These are phyloP conservation scores for Rhipidura dahli DNA, from an alignment of 2,113 vertebrate species.

Conservation along the genomic window DNA sequence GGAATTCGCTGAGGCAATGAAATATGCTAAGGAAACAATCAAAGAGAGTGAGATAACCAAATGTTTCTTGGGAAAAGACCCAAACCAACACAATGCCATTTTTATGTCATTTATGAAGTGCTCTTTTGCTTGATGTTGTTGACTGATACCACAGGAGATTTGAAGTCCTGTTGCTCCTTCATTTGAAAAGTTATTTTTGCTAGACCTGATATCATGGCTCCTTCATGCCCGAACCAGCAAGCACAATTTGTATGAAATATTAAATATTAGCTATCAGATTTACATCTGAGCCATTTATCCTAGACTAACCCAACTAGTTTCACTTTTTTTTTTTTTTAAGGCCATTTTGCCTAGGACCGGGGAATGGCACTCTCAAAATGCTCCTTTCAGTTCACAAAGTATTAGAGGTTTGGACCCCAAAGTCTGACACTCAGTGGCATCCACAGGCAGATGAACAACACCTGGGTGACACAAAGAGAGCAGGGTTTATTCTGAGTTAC, in stretches of 20 bases:
- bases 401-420: neutral
- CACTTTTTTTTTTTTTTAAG: neutral
- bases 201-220: neutral
- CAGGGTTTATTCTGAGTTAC: neutral
- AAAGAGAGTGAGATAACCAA: neutral
- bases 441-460: accelerated
- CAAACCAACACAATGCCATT: neutral
- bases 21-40: neutral
- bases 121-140: neutral
- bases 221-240: neutral
- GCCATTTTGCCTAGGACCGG: neutral
- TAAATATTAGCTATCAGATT: neutral
- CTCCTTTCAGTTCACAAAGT: neutral
- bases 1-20: neutral
- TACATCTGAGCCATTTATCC: neutral
- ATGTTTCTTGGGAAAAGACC: accelerated
- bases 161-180: neutral
- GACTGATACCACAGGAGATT: neutral
- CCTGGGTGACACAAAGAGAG: neutral
- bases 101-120: neutral
- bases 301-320: neutral
- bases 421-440: neutral
- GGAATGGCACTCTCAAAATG: neutral
- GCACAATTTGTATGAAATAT: accelerated
- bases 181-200: neutral